A percentile compares a stretch with the other conserved stretches of the same genome.
These are phyloP conservation scores for Motacilla alba DNA, from an alignment of 2,113 vertebrate genomes.

Conservation along the genomic window DNA sequence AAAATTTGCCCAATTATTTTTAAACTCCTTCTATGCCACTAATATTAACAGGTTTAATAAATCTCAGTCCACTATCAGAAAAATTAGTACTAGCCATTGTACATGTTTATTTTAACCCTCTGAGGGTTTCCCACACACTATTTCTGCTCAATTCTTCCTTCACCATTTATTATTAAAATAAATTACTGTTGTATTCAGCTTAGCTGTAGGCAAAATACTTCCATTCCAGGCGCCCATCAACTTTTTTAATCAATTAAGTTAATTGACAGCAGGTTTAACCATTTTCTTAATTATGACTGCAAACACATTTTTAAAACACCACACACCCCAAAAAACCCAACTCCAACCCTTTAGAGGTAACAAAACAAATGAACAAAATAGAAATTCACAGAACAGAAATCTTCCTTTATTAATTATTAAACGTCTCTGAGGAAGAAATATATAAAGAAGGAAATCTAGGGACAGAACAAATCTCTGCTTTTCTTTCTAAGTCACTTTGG, in stretches of 20 bases:
- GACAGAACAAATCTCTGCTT: not conserved
- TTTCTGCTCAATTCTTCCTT: not conserved
- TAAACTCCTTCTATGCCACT: not conserved
- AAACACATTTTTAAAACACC: not conserved
- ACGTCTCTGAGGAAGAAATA: not conserved
- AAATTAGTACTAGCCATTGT: not conserved
- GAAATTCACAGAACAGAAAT: not conserved
- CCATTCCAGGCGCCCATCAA: slow-evolving; percentile 9
- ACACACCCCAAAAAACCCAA: rapidly evolving
- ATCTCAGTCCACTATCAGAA: not conserved
- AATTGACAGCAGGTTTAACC: slow-evolving; percentile 46
- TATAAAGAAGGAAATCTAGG: not conserved
- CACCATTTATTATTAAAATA: slow-evolving; percentile 47
- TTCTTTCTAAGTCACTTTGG: not conserved
- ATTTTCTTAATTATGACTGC: slow-evolving; percentile 35
- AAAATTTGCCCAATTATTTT: slow-evolving; percentile 7
- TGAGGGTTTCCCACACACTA: not conserved
- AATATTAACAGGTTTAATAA: slow-evolving; percentile 4
- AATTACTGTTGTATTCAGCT: slow-evolving; percentile 15
- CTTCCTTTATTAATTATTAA: not conserved
- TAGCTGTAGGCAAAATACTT: slow-evolving; percentile 49
- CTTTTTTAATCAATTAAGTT: slow-evolving; percentile 38
- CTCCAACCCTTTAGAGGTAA: not conserved
- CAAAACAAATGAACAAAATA: not conserved
- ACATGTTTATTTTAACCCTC: slow-evolving; percentile 20